These are phyloP conservation scores for Aramus guarauna DNA, from an alignment of 2,113 vertebrate genomes.

Conservation along the genomic window DNA sequence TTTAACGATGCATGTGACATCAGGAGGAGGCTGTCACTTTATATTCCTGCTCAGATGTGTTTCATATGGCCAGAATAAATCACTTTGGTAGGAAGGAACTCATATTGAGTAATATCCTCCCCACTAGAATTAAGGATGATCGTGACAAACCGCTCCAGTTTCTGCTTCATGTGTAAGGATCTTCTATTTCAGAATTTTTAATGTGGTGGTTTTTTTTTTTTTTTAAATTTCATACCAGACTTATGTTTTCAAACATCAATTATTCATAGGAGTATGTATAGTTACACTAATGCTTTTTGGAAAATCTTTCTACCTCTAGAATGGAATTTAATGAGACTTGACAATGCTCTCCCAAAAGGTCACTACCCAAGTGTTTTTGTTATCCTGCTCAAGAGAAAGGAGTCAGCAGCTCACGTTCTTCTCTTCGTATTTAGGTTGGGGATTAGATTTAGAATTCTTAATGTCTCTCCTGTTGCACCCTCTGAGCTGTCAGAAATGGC, in stretches of 20 bases:
- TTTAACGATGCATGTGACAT: neutral
- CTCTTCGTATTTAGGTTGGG: neutral
- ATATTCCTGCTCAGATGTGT: neutral
- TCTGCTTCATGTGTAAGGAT: neutral
- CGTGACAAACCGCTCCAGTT: neutral
- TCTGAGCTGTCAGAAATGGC: neutral
- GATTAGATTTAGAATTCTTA: neutral
- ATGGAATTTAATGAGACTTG: neutral
- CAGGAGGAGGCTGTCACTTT: neutral
- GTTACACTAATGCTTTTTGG: neutral
- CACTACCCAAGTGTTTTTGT: neutral
- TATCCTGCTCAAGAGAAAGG: neutral
- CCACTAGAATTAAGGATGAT: neutral
- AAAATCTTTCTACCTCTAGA: neutral
- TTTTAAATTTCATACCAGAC: neutral
- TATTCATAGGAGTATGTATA: neutral
- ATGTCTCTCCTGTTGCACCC: neutral
- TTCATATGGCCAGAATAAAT: neutral
- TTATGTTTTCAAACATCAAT: neutral
- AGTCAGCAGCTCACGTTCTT: neutral
- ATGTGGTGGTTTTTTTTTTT: neutral
- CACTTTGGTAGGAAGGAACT: neutral
- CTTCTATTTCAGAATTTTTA: neutral
- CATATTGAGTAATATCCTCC: neutral
- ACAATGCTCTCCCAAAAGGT: neutral